These are phyloP conservation scores for Phaonia tiefii DNA, from an alignment of 2,888 invertebrate genomes.

Conservation along the genomic window DNA sequence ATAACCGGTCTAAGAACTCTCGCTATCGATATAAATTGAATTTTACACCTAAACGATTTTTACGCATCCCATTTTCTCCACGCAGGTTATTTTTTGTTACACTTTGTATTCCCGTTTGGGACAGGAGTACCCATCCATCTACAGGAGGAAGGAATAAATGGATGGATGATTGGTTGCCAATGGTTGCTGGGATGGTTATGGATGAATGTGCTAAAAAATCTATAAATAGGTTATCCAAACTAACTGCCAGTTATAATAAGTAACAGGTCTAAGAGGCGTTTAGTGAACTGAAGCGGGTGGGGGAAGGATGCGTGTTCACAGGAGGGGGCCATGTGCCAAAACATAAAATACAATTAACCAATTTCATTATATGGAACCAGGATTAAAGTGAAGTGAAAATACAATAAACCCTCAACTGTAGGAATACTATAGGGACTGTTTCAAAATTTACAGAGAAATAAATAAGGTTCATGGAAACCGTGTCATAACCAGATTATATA, in stretches of 20 bases:
- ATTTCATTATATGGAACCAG: constrained; percentile 9
- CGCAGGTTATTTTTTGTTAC: not conserved
- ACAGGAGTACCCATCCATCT: not conserved
- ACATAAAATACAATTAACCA: not conserved
- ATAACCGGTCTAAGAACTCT: not conserved
- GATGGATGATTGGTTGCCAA: not conserved
- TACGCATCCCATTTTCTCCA: constrained; percentile 38
- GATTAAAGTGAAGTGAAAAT: no score
- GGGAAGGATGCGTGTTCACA: no score
- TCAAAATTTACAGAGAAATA: no score
- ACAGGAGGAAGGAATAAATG: no score
- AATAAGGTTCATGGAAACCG: no score
- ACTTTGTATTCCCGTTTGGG: constrained; percentile 21
- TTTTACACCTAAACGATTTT: constrained; percentile 58
- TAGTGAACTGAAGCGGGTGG: not conserved
- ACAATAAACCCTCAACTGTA: no score
- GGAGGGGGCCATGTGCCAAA: not conserved
- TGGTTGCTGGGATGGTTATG: not conserved
- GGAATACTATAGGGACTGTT: no score
- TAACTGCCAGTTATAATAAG: constrained; percentile 27
- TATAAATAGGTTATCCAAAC: constrained; percentile 40
- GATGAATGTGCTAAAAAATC: constrained; percentile 31
- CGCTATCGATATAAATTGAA: constrained; percentile 49
- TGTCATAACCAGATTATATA: no score
- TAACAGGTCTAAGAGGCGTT: constrained; percentile 20